Conservation (phyloP, 2,888 invertebrate genomes). For the Saturnia pavonia region DNA sequence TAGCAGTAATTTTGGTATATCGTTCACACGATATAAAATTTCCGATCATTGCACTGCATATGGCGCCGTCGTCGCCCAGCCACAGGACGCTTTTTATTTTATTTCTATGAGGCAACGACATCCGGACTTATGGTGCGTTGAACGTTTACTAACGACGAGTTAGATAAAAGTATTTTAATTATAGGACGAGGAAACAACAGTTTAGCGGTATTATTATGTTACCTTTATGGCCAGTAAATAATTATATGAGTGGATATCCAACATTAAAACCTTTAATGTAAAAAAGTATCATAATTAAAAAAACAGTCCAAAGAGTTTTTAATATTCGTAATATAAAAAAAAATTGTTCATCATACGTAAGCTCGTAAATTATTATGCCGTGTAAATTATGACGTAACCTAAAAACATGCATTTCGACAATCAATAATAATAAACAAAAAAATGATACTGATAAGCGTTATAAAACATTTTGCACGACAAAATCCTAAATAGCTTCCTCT, state of each 20-base stretch:
- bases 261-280: too few relatives aligned
- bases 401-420: too few relatives aligned
- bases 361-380: too few relatives aligned
- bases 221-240: conserved; percentile 14
- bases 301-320: too few relatives aligned
- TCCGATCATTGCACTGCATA: neutral
- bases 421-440: too few relatives aligned
- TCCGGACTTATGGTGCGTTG: conserved; percentile 36
- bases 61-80: neutral
- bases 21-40: neutral
- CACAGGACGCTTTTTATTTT: neutral
- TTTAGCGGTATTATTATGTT: conserved; percentile 32
- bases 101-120: conserved; percentile 27
- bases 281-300: too few relatives aligned
- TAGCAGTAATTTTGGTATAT: neutral
- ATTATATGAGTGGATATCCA: neutral
- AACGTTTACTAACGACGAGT: neutral
- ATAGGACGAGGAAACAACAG: conserved; percentile 58
- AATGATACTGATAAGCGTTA: too few relatives aligned
- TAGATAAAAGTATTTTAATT: conserved; percentile 67
- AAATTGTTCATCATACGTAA: too few relatives aligned
- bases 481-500: too few relatives aligned
- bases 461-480: too few relatives aligned
- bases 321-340: too few relatives aligned
- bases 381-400: too few relatives aligned